phyloP scores from a whole-genome alignment of 2,113 vertebrate species.

The Hystrix brachyura region DNA sequence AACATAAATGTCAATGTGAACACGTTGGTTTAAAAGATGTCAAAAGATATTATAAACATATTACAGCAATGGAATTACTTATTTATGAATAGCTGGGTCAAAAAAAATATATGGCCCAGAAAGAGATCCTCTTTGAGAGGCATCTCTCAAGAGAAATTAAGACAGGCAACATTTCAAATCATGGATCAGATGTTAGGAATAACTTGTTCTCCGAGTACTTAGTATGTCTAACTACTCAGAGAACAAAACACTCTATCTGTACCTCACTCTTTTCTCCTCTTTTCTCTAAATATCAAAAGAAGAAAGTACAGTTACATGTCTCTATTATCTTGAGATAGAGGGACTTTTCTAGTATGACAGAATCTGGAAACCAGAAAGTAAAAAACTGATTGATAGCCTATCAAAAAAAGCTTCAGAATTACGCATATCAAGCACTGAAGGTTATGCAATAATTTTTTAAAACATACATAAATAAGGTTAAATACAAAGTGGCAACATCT shows the following conservation, averaged over 20 bases:
- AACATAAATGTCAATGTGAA: not conserved
- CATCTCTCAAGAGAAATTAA: not conserved
- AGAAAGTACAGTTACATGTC: not conserved
- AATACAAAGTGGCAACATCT: not conserved
- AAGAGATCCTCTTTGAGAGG: not conserved
- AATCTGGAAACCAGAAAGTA: not conserved
- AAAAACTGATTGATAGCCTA: not conserved
- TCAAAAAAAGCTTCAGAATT: not conserved
- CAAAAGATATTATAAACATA: conserved; percentile 15
- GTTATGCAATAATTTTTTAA: not conserved
- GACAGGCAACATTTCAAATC: not conserved
- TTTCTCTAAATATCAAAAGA: not conserved
- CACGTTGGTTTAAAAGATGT: not conserved
- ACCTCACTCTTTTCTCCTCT: not conserved
- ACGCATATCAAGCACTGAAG: not conserved
- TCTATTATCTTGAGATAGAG: not conserved
- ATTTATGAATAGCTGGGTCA: not conserved
- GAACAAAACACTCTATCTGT: not conserved
- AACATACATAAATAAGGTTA: not conserved
- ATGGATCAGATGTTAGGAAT: not conserved
- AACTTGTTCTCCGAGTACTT: not conserved
- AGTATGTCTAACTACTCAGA: not conserved
- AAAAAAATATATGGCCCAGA: not conserved
- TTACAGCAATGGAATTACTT: not conserved
- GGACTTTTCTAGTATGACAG: not conserved